Percentiles rank a stretch among this genome's conserved stretches.
These are phyloP conservation scores for Cactoblastis cactorum DNA, from an alignment of 2,888 invertebrate species.

Conservation along the genomic window DNA sequence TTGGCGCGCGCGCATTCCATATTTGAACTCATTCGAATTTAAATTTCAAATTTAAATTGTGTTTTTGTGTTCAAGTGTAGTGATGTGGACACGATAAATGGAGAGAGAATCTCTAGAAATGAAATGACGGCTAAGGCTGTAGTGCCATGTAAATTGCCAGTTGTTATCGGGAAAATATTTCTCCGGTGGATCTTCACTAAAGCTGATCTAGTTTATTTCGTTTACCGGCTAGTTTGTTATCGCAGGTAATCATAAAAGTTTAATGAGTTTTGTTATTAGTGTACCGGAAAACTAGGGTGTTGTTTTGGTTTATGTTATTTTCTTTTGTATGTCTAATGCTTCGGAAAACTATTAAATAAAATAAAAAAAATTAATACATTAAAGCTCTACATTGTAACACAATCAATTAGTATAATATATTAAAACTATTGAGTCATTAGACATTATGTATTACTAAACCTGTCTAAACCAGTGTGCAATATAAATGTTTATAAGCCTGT, in stretches of 20 bases:
- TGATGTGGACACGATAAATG: conserved; percentile 23
- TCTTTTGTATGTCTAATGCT: background rate
- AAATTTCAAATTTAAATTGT: background rate
- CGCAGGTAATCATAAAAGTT: background rate
- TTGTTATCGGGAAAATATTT: conserved; percentile 76
- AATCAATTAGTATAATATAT: no score
- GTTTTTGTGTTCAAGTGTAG: conserved; percentile 16
- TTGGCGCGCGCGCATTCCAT: conserved; percentile 16
- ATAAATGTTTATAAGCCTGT: no score
- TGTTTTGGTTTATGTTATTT: background rate
- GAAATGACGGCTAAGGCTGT: conserved; percentile 63
- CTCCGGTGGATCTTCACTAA: conserved; percentile 82
- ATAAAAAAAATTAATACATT: no score
- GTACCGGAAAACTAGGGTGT: background rate
- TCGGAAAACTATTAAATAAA: background rate
- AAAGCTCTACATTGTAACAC: no score
- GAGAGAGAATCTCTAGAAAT: conserved; percentile 25
- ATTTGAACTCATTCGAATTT: conserved; percentile 3
- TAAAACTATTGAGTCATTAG: no score
- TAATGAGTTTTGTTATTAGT: conserved; percentile 1
- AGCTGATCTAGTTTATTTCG: conserved; percentile 80
- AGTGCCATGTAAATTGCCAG: conserved; percentile 52
- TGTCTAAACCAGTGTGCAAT: no score
- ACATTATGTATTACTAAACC: no score
- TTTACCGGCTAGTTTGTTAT: conserved; percentile 78